Conservation (phyloP, 2,113 vertebrate species). For the Lagopus muta region DNA sequence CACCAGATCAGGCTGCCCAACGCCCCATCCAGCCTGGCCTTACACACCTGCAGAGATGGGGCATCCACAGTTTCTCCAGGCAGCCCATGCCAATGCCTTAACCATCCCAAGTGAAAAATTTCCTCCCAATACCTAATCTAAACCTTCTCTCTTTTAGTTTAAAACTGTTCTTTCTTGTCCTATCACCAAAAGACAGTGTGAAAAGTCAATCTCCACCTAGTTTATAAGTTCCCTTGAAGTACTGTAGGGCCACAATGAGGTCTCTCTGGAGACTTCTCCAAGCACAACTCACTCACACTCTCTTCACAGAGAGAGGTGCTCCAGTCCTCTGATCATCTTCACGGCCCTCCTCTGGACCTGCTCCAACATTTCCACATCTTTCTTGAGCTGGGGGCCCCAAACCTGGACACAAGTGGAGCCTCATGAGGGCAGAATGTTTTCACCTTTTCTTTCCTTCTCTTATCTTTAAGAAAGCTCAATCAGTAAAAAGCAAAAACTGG, state of each 20-base stretch:
- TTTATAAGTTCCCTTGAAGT: neutral
- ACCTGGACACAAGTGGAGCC: neutral
- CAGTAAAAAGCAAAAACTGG: neutral
- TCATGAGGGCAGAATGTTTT: neutral
- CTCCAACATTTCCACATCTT: neutral
- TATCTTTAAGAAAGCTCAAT: neutral
- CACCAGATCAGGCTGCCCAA: neutral
- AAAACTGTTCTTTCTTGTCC: neutral
- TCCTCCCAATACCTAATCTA: neutral
- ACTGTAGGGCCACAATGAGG: neutral
- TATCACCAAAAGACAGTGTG: neutral
- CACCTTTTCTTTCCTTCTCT: neutral
- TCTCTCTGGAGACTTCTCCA: neutral
- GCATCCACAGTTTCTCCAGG: neutral
- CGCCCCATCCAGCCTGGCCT: neutral
- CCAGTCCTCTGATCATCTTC: neutral
- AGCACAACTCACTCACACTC: neutral
- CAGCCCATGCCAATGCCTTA: neutral
- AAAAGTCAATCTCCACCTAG: neutral
- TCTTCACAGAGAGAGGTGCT: neutral
- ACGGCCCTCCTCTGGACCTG: neutral
- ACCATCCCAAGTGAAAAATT: neutral
- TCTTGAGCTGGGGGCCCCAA: neutral
- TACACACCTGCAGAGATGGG: neutral
- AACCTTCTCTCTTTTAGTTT: neutral